phyloP scores from a whole-genome alignment of 2,113 vertebrate species.

The Nothobranchius furzeri region DNA sequence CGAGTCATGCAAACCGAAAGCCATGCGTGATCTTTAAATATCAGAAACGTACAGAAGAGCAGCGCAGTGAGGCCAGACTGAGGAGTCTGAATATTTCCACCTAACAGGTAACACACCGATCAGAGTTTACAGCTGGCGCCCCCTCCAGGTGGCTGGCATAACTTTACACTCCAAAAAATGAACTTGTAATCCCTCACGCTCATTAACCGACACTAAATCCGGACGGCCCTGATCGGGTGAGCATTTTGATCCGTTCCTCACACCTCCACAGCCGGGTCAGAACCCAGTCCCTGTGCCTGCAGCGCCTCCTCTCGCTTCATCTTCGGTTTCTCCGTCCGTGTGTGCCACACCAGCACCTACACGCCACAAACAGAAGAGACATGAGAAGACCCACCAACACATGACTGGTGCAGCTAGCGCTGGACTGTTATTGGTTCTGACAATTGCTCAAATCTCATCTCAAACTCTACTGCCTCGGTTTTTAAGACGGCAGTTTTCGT shows the following conservation, averaged over 20 bases:
- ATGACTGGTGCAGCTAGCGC: too few species aligned
- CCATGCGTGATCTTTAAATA: constrained; percentile 34
- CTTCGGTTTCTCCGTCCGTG: constrained; percentile 91
- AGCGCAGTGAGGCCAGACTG: not conserved
- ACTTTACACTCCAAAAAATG: constrained; percentile 2
- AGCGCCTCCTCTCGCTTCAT: constrained; percentile 90
- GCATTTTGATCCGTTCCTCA: constrained; percentile 51
- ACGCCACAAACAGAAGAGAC: not conserved
- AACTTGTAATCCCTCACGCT: constrained; percentile 4
- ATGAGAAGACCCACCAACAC: not conserved
- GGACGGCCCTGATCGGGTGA: constrained; percentile 4
- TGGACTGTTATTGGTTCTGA: too few species aligned
- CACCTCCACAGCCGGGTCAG: constrained; percentile 86
- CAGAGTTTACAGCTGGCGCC: constrained; percentile 16
- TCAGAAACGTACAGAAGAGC: not conserved
- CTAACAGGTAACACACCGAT: constrained; percentile 7
- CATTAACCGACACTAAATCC: constrained; percentile 15
- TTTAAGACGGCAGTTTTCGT: too few species aligned
- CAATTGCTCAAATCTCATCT: too few species aligned
- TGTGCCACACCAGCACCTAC: constrained; percentile 93
- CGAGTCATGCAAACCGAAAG: constrained; percentile 16
- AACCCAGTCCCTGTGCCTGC: constrained; percentile 87
- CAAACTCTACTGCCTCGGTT: too few species aligned
- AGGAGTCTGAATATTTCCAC: constrained; percentile 4
- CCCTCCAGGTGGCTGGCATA: constrained; percentile 14